Evolutionary conservation across 2,888 invertebrate genomes (phyloP), one percentile per base, ranked within the genome.

Genomic region (Habrosyne pyritoides): DNA sequence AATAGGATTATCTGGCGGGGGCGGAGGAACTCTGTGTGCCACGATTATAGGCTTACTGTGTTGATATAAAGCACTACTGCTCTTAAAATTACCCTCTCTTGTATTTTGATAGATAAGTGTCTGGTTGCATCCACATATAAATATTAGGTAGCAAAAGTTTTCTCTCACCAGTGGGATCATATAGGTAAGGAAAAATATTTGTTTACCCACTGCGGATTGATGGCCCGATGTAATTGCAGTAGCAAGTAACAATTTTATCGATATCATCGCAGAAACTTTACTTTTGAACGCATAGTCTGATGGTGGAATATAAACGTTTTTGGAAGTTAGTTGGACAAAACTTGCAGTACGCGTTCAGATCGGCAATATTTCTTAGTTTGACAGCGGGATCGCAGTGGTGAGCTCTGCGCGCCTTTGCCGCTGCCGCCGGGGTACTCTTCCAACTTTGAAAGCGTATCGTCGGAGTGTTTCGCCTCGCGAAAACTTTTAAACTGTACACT

Each of bases 401-500:
- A 69, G 64, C 72, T 71, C 76, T 71, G 73, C 72, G 68, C 67
- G 64, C 61, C 65, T 64, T 63, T 66, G 67, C 69, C 67, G 64
- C 71, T 63, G 76, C 76, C 81, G 76, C 79, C 82, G 79, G 80
- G 83, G 79, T 71, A 81, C 76, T 83, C 85, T 85, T 80, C 76
- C 80, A 89, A 91, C 85, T 90, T 90, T 85, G 71, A 71, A 78
- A 79, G 83, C 83, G 82, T 76, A 79, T 81, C 81, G 66, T 71
- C 77, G 68, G 65, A 84, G 81, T 86, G 81, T 84, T 84, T 83
- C 84, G 79, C 77, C 69, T 81, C 72, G 78, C 69, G 75, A 78
- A 84, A 89, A 90, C 78, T 90, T 90, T 90, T 81, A 86, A 90
- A 89, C 86, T 86, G 81, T 80, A 83, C 88, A 86, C 86, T 89